Base-by-base conservation (phyloP, 2,113 vertebrate genomes). In the Alligator mississippiensis region DNA sequence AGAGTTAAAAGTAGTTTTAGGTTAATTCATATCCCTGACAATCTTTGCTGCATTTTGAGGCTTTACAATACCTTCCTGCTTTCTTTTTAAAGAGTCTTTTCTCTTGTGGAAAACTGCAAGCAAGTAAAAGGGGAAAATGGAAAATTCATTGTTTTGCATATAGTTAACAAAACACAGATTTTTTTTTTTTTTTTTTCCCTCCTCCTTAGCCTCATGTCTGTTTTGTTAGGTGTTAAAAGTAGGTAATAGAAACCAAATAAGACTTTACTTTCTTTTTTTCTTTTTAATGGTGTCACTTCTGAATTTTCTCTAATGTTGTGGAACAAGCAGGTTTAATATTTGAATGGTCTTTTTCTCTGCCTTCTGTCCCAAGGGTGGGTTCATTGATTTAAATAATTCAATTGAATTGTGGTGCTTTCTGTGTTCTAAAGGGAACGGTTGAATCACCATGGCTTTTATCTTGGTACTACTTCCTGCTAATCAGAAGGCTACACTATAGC, bases 11-110 rank as follows among this genome's bases (percentile, higher is more conserved):
- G 34, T 34, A 34, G 34, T 34, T 61, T 61, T 22, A 22, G 22
- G 61, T 25, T 24, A 15, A 11, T 62, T 62, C 3, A 19, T 21
- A 1, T 17, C 16, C 18, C 30, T 6, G 17, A 0, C 34, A 34
- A 2, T 27, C 25, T 7, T 12, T 6, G 59, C 11, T 14, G 55
- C 9, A 3, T 21, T 12, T 16, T 0, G 47, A n/a, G n/a, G 9
- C 27, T 12, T 18, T 5, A 1, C 10, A 4, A 8, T 2, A 1
- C 8, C 63, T 0, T 82, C 19, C 2, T 14, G 25, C 22, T 24
- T 25, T 11, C 2, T 19, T 60, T 12, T n/a, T 11, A 19, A 66
- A 70, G 30, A 16, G 60, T 25, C 34, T 82, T 34, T 83, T 61
- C 6, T 11, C 58, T 34, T 2, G 4, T 8, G 5, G 14, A 30